phyloP scores from a whole-genome alignment of 2,888 invertebrate species.

The Platycnemis pennipes region DNA sequence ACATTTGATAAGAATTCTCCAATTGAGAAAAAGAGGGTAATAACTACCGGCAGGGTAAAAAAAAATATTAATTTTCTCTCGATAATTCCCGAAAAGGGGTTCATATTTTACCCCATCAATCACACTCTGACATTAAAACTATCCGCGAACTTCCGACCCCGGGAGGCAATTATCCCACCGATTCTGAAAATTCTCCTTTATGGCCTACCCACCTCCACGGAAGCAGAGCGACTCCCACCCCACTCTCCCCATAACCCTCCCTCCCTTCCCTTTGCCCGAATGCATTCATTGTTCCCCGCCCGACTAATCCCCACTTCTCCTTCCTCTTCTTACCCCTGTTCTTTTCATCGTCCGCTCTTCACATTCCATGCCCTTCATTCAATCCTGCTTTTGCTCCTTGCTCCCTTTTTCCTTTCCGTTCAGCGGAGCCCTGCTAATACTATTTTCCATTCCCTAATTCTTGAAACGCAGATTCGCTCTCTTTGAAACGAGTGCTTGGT shows the following conservation, averaged over 20 bases:
- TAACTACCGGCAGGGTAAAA: background rate
- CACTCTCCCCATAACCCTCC: background rate
- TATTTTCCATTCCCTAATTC: too few species aligned
- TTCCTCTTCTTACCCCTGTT: background rate
- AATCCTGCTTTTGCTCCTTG: background rate
- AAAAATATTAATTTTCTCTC: background rate
- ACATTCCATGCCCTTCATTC: background rate
- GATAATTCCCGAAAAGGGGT: background rate
- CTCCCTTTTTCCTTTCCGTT: background rate
- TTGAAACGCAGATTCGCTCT: too few species aligned
- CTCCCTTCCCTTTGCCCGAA: background rate
- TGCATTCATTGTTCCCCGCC: constrained; percentile 13
- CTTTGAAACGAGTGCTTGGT: too few species aligned
- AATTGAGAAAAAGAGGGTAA: background rate
- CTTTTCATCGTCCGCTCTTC: background rate
- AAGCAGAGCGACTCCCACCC: background rate
- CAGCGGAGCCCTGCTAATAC: too few species aligned
- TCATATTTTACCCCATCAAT: constrained; percentile 12
- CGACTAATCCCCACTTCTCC: background rate
- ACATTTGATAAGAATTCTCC: background rate
- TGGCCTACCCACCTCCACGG: background rate
- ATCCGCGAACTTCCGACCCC: constrained; percentile 3
- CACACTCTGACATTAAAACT: background rate
- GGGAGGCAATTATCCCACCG: constrained; percentile 32
- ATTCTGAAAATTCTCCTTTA: background rate